Conservation (phyloP, 2,113 vertebrate genomes). For the Pygoscelis antarcticus region DNA sequence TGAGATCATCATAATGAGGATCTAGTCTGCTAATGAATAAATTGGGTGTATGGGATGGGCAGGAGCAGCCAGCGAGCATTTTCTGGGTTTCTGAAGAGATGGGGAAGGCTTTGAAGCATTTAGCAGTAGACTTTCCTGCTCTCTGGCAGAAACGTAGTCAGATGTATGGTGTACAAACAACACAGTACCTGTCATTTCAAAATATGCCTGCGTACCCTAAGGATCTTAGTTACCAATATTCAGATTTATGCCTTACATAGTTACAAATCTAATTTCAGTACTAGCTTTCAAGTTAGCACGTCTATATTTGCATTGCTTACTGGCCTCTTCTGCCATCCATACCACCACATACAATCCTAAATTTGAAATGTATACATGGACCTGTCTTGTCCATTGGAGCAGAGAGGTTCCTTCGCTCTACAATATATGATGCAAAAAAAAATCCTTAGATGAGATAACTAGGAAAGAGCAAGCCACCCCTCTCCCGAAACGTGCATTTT, state of each 20-base stretch:
- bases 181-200: neutral
- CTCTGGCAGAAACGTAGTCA: neutral
- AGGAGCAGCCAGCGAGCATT: neutral
- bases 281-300: neutral
- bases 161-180: neutral
- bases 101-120: neutral
- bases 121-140: neutral
- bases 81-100: neutral
- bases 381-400: neutral
- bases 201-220: neutral
- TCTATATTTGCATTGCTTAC: neutral
- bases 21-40: constrained; percentile 16
- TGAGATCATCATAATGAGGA: constrained; percentile 26
- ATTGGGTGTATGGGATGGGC: neutral
- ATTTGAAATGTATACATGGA: neutral
- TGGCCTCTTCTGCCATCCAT: neutral
- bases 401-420: neutral
- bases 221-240: neutral
- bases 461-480: neutral
- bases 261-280: neutral
- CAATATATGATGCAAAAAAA: neutral
- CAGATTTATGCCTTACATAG: neutral
- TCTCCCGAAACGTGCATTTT: accelerated
- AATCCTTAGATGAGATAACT: neutral
- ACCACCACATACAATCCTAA: neutral